Evolutionary conservation across 1,140 invertebrate genomes (phyloP).

Genomic region (Rhynchophorus ferrugineus): DNA sequence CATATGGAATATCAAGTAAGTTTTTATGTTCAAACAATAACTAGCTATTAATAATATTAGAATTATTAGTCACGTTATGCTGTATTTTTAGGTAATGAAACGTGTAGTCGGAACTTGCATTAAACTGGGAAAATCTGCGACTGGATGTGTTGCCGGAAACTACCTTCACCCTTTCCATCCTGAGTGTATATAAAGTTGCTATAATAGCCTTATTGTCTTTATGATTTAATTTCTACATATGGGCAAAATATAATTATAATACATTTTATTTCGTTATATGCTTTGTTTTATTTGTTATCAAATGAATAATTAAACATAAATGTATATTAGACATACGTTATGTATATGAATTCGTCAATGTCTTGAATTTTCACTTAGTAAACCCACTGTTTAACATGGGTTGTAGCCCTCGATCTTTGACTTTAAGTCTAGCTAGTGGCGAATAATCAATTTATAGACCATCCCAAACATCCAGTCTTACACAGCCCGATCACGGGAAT

Average conservation of each 20-base stretch:
- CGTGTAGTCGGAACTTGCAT: slow-evolving; percentile 37
- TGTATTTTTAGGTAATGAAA: slow-evolving; percentile 34
- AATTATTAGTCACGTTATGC: not conserved
- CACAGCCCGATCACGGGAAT: too few relatives aligned
- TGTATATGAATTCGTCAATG: too few relatives aligned
- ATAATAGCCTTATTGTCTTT: not conserved
- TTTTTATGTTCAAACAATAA: not conserved
- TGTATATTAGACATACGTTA: too few relatives aligned
- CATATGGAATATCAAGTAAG: slow-evolving; percentile 35
- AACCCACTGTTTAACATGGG: too few relatives aligned
- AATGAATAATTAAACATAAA: too few relatives aligned
- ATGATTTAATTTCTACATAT: not conserved
- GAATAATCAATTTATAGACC: too few relatives aligned
- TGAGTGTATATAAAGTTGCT: slow-evolving; percentile 36
- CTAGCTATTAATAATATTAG: slow-evolving; percentile 3
- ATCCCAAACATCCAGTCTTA: too few relatives aligned
- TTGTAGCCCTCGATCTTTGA: too few relatives aligned
- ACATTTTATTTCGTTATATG: too few relatives aligned
- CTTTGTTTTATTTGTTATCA: too few relatives aligned
- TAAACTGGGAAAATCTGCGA: slow-evolving; percentile 34
- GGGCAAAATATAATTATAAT: not conserved
- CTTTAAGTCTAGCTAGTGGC: too few relatives aligned
- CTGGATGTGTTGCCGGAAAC: slow-evolving; percentile 40
- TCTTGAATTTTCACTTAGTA: too few relatives aligned
- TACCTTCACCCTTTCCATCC: slow-evolving; percentile 41